Percentiles rank a stretch among this genome's conserved stretches.
Evolutionary conservation across 2,113 vertebrate genomes (phyloP).

Genomic region (Ochotona curzoniae): DNA sequence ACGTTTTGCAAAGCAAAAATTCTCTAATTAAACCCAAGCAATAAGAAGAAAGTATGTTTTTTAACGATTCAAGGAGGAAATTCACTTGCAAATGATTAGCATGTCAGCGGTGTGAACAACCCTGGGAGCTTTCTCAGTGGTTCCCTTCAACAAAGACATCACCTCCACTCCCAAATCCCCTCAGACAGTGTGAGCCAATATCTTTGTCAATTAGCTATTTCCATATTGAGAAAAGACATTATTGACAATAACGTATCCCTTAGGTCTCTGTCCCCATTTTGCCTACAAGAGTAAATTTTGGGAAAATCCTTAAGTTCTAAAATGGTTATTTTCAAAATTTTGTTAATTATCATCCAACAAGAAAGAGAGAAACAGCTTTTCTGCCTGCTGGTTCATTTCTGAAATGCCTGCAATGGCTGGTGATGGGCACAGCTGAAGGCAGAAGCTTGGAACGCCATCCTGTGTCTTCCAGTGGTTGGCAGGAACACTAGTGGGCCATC

Average conservation of each 20-base stretch:
- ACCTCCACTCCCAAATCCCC: background rate
- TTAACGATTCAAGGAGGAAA: constrained; percentile 54
- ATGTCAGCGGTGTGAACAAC: background rate
- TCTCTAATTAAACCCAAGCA: constrained; percentile 29
- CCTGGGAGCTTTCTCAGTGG: background rate
- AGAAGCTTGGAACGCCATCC: too few species aligned
- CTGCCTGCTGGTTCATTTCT: too few species aligned
- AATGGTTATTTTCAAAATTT: too few species aligned
- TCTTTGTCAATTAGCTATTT: background rate
- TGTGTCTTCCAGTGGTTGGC: too few species aligned
- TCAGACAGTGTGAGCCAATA: background rate
- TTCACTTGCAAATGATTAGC: background rate
- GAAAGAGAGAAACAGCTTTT: too few species aligned
- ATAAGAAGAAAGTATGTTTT: background rate
- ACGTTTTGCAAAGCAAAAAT: constrained; percentile 51
- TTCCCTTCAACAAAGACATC: background rate
- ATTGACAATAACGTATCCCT: background rate
- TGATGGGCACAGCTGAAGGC: too few species aligned
- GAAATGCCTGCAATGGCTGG: too few species aligned
- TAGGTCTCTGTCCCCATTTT: background rate
- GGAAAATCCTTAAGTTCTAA: background rate
- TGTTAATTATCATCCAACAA: too few species aligned
- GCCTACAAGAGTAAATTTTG: background rate
- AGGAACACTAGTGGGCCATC: too few species aligned
- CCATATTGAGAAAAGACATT: background rate